Evolutionary conservation across 2,888 invertebrate genomes (phyloP).

Genomic region (Scelioninae gen. 2): DNA sequence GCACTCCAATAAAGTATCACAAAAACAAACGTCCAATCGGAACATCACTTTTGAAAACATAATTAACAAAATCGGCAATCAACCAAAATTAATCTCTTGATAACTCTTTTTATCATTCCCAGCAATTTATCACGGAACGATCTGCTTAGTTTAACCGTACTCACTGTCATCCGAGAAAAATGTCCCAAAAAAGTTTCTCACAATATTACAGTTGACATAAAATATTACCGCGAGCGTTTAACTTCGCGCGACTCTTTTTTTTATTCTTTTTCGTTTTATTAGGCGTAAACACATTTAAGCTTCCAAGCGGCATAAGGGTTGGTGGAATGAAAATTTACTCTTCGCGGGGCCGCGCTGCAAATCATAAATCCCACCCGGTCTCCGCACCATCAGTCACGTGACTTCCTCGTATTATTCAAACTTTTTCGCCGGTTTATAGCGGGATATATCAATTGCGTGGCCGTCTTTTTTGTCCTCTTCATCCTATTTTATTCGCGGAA

Average conservation of each 20-base stretch:
- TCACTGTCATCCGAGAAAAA: constrained; percentile 16
- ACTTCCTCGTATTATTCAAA: constrained; percentile 52
- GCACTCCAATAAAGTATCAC: no score
- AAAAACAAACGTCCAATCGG: no score
- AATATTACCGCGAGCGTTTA: constrained; percentile 41
- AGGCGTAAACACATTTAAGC: constrained; percentile 52
- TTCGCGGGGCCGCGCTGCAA: constrained; percentile 16
- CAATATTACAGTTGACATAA: constrained; percentile 47
- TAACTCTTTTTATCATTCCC: neutral
- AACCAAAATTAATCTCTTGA: no score
- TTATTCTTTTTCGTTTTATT: constrained; percentile 27
- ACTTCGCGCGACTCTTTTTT: constrained; percentile 25
- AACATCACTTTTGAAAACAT: no score
- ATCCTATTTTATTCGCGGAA: constrained; percentile 26
- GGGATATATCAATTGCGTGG: constrained; percentile 49
- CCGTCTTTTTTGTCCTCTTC: constrained; percentile 38
- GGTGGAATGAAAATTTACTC: constrained; percentile 51
- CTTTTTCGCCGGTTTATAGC: constrained; percentile 50
- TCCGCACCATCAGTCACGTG: constrained; percentile 46
- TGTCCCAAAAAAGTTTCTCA: constrained; percentile 17
- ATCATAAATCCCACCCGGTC: constrained; percentile 45
- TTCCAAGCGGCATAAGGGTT: constrained; percentile 33
- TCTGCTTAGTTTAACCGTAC: constrained; percentile 4
- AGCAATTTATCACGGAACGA: constrained; percentile 1
- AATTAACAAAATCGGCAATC: no score